Percentiles rank a stretch among this genome's conserved stretches.
Conservation (phyloP, 2,113 vertebrate genomes). For the Serinus canaria region DNA sequence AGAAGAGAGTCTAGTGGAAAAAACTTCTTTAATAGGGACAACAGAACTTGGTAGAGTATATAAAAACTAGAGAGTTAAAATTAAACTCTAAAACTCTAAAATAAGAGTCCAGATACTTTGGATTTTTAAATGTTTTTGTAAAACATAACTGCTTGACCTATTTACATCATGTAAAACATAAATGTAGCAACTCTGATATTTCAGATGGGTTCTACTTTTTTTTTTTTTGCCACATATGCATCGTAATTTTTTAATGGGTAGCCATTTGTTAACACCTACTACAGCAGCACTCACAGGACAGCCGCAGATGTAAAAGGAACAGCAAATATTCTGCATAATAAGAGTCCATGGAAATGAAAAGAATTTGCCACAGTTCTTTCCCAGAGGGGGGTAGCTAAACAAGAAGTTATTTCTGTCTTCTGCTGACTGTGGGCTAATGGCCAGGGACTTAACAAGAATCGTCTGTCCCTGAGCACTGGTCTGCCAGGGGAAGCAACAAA, state of each 20-base stretch:
- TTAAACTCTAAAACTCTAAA: not conserved
- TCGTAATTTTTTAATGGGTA: not conserved
- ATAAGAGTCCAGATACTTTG: not conserved
- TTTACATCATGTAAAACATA: not conserved
- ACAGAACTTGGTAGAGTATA: not conserved
- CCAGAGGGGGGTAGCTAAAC: not conserved
- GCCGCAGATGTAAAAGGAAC: not conserved
- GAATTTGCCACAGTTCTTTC: not conserved
- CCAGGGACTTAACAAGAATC: not conserved
- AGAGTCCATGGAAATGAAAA: not conserved
- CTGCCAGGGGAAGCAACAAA: not conserved
- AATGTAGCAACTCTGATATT: not conserved
- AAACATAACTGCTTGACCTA: not conserved
- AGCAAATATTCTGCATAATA: not conserved
- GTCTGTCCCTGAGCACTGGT: not conserved
- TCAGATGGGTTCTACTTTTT: not conserved
- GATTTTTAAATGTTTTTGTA: not conserved
- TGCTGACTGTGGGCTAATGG: not conserved
- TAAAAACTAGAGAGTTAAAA: not conserved
- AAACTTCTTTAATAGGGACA: not conserved
- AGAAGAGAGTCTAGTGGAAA: not conserved
- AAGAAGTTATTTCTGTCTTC: not conserved
- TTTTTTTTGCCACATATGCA: not conserved
- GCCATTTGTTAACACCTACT: not conserved
- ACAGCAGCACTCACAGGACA: not conserved